Base-by-base conservation (phyloP, 2,888 invertebrate genomes). In the Drosophila mettleri region DNA sequence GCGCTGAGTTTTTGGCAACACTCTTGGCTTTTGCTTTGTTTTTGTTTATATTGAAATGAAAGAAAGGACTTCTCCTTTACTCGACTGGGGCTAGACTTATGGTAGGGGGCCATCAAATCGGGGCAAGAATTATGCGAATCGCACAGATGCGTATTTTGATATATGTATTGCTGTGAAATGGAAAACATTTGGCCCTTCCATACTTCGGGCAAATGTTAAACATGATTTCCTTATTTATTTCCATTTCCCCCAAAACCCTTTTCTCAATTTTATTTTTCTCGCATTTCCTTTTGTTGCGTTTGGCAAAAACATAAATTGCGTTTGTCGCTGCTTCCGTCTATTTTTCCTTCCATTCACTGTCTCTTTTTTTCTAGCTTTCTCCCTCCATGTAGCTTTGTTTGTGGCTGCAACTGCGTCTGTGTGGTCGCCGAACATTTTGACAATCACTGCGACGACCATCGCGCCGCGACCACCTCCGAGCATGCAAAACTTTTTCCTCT, bases 161-260 rank as follows among this genome's bases (percentile, higher is more conserved):
- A 49, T 69, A 64, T 69, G 51, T 45, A 57, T 38, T 57, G 31
- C 20, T 55, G 18, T 48, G 27, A 59, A 64, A 27, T 52, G 29
- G 22, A 62, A 52, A 36, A 33, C 58, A 51, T 27, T 24, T 41
- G 34, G 31, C 63, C 59, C 36, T 33, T 43, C 46, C 57, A 69
- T 77, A 78, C 74, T 72, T 65, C 57, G 51, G 36, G 59, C 49
- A 54, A 78, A 80, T 80, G 78, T 80, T 80, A 80, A 84, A 79
- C 77, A 69, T 75, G 73, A 78, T 85, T 81, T 81, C 69, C 84
- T 81, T 80, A 80, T 86, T 83, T 82, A 80, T 86, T 86, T 80
- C 62, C 80, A 72, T 74, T 70, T 63, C 54, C 52, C 58, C n/a
- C 27, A 54, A 81, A 57, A 51, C 74, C 71, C 53, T 69, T 69